Base-by-base conservation (phyloP, 2,113 vertebrate genomes). In the Mormoops blainvillei region DNA sequence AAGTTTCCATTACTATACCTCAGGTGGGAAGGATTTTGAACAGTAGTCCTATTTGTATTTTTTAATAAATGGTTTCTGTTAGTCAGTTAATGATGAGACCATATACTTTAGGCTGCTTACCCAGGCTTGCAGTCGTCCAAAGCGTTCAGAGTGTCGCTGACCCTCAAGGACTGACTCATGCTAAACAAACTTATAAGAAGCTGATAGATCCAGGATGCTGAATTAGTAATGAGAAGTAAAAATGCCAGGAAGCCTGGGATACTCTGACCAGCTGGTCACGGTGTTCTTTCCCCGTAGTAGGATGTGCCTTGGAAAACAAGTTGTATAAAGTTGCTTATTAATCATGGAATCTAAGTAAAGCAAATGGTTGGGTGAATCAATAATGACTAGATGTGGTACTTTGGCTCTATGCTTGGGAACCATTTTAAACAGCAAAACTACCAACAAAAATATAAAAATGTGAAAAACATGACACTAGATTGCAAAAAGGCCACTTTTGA, bases 241-340 rank as follows among this genome's bases (percentile, higher is more conserved):
- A 77, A 87, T 71, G 10, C 77, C 82, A 70, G 58, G 43, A 73
- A 63, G 28, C 11, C 65, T 71, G 52, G 38, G 58, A 48, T 95
- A 54, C 58, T 81, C 70, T n/a, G 89, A 76, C 63, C 28, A 56
- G 1, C 19, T 31, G 48, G 56, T 56, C 77, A 91, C 3, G 1
- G 33, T 78, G 31, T 94, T 80, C 86, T 91, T 61, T 93, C 33
- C 16, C 19, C 10, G 0, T 33, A 50, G 33, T 88, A 58, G 77
- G 33, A 73, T 91, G 82, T 88, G n/a, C 52, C 41, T 78, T 81
- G 80, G 68, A 71, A 80, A 56, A 22, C 74, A 68, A 80, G 45
- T 91, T 85, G 68, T 48, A 87, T 84, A 93, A 88, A 76, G 26
- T 94, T 87, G 56, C 71, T 85, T 85, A 18, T 93, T 84, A 86